Conservation (phyloP, 1,140 invertebrate species). For the Parapsyche elsis region DNA sequence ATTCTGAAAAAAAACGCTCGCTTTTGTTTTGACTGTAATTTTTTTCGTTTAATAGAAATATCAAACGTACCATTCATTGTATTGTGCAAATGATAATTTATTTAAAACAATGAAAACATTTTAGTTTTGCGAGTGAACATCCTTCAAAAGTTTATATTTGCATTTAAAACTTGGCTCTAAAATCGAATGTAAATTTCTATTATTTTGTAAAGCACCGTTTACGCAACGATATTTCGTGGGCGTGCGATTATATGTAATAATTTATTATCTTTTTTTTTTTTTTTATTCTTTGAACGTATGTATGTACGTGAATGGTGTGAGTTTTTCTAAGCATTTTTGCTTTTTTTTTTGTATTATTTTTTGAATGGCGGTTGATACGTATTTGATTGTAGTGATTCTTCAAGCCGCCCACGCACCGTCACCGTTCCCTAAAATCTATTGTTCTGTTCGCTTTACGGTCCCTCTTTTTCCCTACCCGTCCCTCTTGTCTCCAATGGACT, state of each 20-base stretch:
- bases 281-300: not conserved
- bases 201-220: not conserved
- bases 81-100: too few species aligned
- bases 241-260: not conserved
- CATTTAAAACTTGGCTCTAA: not conserved
- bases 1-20: too few species aligned
- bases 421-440: constrained; percentile 15
- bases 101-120: too few species aligned
- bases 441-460: not conserved
- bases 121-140: too few species aligned
- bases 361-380: not conserved
- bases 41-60: too few species aligned
- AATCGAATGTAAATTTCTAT: constrained; percentile 24
- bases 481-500: constrained; percentile 10
- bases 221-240: constrained; percentile 20
- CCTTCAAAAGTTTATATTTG: too few species aligned
- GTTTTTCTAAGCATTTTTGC: not conserved
- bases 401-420: constrained; percentile 4
- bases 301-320: not conserved
- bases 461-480: not conserved
- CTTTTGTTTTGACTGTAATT: too few species aligned
- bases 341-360: constrained; percentile 20
- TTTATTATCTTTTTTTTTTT: constrained; percentile 19
- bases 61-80: too few species aligned
- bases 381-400: constrained; percentile 4